These are phyloP conservation scores for Rhynchonycteris naso DNA, from an alignment of 2,797 vertebrate genomes.

Conservation along the genomic window DNA sequence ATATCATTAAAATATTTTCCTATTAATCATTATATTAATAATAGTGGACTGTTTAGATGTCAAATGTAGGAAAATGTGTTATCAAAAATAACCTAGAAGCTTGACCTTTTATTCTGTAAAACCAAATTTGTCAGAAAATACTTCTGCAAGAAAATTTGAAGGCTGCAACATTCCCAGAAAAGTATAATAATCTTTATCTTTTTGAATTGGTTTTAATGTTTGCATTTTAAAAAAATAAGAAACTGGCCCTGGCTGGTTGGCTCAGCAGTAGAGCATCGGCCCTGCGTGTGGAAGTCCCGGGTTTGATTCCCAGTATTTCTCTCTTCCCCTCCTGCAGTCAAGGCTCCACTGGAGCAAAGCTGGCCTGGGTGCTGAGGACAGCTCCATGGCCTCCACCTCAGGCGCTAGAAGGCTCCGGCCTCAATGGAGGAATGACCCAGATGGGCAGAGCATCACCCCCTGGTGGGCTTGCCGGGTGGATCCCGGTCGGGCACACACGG, in stretches of 20 bases:
- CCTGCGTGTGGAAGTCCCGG: too few relatives aligned
- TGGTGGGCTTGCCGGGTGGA: too few relatives aligned
- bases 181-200: constrained; percentile 24
- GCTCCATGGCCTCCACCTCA: too few relatives aligned
- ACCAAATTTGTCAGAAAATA: constrained; percentile 52
- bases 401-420: too few relatives aligned
- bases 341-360: too few relatives aligned
- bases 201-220: constrained; percentile 53
- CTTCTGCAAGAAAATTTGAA: constrained; percentile 43
- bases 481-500: too few relatives aligned
- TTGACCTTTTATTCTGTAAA: constrained; percentile 59
- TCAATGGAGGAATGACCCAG: too few relatives aligned
- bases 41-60: constrained; percentile 32
- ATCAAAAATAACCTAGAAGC: constrained; percentile 2
- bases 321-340: too few relatives aligned
- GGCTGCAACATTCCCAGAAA: constrained; percentile 40
- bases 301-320: too few relatives aligned
- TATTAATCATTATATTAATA: constrained; percentile 4
- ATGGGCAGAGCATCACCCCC: too few relatives aligned
- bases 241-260: background rate
- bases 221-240: constrained; percentile 52
- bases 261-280: too few relatives aligned
- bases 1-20: constrained; percentile 51
- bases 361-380: too few relatives aligned
- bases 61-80: constrained; percentile 36